Base-by-base conservation (phyloP, 2,888 invertebrate species). In the Apantesis nais region DNA sequence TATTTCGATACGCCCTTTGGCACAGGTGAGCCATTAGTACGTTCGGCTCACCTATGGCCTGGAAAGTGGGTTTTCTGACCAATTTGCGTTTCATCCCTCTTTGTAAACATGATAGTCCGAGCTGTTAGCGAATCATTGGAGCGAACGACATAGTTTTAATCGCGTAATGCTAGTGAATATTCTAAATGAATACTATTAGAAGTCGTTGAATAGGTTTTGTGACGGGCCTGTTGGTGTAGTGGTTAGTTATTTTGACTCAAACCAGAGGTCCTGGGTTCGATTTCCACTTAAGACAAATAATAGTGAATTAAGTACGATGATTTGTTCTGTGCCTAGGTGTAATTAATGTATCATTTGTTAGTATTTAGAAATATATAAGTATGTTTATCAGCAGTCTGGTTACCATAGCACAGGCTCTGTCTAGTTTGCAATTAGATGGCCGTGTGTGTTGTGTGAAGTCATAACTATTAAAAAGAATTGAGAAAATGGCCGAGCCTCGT, bases 31-130 rank as follows among this genome's bases (percentile, higher is more conserved):
- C 69, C 65, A 71, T 70, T 39, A 64, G 39, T 67, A 61, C 48
- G 62, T 55, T 66, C 66, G 55, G 61, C 55, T 31, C 31, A 62
- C 70, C 66, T 66, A 44, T 31, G 31, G 52, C 11, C 37, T 61
- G 65, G 70, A 67, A 76, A 69, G 79, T 76, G 79, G 76, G 79
- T 85, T 84, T 90, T 89, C 88, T 88, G 86, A 87, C 81, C 87
- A 89, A 91, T 91, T 91, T 89, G 85, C 88, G 79, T 29, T 22
- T n/a, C 3, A 61, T n/a, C 61, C 61, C 31, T 19, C 29, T 29
- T 1, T 60, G 61, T 9, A 34, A 64, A 64, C 63, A n/a, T 62
- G 61, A 37, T 62, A 41, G 3, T 12, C 25, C 3, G 8, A 31
- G 22, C 34, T 61, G 5, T 34, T 61, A 76, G 65, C 78, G 78